A percentile compares a stretch with the other conserved stretches of the same genome.
Conservation (phyloP, 1,140 invertebrate species). For the Drosophila pectinifera region DNA sequence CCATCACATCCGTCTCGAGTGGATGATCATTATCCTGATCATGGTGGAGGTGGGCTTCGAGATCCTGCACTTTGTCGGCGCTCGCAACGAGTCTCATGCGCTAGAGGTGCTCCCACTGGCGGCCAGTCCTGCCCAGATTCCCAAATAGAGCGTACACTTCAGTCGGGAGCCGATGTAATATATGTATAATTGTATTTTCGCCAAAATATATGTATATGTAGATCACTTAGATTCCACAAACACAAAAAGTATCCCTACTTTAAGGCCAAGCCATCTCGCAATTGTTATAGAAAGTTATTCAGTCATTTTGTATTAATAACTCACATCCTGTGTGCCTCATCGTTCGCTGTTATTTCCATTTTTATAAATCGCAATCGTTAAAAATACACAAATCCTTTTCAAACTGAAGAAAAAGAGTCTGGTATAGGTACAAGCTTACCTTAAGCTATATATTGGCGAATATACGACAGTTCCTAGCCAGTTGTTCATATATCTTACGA, state of each 20-base stretch:
- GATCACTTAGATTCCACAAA: background rate
- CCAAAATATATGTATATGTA: slow-evolving; percentile 18
- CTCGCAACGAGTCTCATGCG: slow-evolving; percentile 11
- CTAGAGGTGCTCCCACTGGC: slow-evolving; percentile 31
- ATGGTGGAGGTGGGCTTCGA: slow-evolving; percentile 97
- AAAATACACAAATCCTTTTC: background rate
- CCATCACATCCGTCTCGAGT: slow-evolving; percentile 96
- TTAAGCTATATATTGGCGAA: no score
- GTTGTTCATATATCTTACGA: background rate
- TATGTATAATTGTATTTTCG: slow-evolving; percentile 24
- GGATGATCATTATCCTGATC: slow-evolving; percentile 98
- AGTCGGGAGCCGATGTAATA: slow-evolving; percentile 4
- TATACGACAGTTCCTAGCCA: no score
- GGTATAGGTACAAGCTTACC: no score
- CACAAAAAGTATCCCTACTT: slow-evolving; percentile 1
- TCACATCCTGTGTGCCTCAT: background rate
- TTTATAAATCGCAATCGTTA: background rate
- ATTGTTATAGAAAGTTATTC: background rate
- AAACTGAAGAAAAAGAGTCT: no score
- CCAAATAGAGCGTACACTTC: slow-evolving; percentile 11
- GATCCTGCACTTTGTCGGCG: slow-evolving; percentile 89
- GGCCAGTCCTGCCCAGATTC: background rate
- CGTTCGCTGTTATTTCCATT: background rate
- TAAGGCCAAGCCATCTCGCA: background rate
- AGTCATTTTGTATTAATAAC: slow-evolving; percentile 2